phyloP scores from a whole-genome alignment of 2,113 vertebrate species.

The Morone saxatilis region DNA sequence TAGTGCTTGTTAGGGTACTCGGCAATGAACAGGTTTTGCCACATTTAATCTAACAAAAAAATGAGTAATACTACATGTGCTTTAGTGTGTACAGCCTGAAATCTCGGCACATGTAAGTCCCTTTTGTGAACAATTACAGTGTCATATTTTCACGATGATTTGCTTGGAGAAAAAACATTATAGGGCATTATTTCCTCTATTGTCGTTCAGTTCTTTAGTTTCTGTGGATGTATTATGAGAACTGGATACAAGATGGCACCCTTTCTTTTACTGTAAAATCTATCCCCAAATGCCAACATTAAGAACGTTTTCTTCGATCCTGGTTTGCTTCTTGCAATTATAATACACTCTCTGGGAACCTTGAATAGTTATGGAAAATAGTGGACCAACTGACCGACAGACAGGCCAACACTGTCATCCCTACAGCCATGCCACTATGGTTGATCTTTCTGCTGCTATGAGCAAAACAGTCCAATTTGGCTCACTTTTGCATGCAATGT shows the following conservation, averaged over 20 bases:
- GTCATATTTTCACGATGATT: not conserved
- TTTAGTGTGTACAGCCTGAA: not conserved
- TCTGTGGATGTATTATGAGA: not conserved
- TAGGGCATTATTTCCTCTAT: not conserved
- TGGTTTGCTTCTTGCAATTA: not conserved
- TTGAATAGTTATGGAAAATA: no score
- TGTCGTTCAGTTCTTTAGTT: constrained; percentile 1
- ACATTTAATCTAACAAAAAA: not conserved
- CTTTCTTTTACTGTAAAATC: not conserved
- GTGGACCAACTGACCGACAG: no score
- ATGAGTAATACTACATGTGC: not conserved
- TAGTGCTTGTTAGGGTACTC: not conserved
- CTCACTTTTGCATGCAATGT: not conserved
- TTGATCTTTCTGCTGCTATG: no score
- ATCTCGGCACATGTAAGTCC: not conserved
- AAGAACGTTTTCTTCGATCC: not conserved
- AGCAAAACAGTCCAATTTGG: not conserved
- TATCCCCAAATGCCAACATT: not conserved
- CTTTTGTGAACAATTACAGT: not conserved
- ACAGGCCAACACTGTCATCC: no score
- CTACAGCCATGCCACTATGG: no score
- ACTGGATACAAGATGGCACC: not conserved
- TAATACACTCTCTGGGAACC: no score
- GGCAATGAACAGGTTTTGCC: not conserved
- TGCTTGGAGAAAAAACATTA: constrained; percentile 1